Percentiles rank a stretch among this genome's conserved stretches.
Conservation (phyloP, 2,797 vertebrate species). For the Anas bahamensis region DNA sequence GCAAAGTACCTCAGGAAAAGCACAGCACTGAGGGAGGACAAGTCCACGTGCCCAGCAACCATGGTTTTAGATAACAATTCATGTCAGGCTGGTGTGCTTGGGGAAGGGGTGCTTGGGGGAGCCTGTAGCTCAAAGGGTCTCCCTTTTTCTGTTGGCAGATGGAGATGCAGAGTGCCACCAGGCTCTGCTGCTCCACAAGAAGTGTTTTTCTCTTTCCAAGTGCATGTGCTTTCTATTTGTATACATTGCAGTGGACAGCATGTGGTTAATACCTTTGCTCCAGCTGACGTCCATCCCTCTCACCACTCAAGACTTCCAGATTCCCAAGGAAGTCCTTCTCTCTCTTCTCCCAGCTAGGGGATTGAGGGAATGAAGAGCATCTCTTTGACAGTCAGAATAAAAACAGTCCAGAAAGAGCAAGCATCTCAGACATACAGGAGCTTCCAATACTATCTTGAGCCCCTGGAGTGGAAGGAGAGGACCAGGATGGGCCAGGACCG, state of each 20-base stretch:
- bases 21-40: not conserved
- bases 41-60: not conserved
- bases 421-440: not conserved
- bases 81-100: not conserved
- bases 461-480: not conserved
- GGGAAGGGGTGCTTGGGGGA: not conserved
- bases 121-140: not conserved
- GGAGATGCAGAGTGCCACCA: not conserved
- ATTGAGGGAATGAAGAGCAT: not conserved
- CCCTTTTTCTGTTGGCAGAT: not conserved
- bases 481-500: not conserved
- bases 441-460: not conserved
- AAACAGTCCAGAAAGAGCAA: not conserved
- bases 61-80: not conserved
- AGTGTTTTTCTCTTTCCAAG: not conserved
- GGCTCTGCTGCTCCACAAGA: not conserved
- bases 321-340: not conserved
- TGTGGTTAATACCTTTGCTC: not conserved
- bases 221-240: rapidly evolving
- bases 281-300: not conserved
- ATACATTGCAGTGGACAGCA: not conserved
- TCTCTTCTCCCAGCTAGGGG: not conserved
- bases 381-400: not conserved
- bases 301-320: not conserved
- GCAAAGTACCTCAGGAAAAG: not conserved